Evolutionary conservation across 2,888 invertebrate genomes (phyloP).

Genomic region (Halictus quadricinctus): DNA sequence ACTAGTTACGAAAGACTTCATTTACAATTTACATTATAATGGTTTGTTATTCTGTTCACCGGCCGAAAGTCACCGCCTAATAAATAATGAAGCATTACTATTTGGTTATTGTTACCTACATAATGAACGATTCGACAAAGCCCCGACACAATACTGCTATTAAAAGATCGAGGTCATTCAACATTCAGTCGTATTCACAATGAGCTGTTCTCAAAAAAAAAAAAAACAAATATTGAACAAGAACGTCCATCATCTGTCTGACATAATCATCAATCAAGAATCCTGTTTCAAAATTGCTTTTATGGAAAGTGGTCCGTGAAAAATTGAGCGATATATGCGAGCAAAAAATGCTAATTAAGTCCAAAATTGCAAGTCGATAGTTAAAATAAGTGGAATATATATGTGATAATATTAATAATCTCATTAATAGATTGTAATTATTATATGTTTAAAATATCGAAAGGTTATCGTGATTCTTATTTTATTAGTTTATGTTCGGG

Average conservation of each 20-base stretch:
- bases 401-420: background rate
- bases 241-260: background rate
- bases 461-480: too few relatives aligned
- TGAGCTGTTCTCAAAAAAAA: background rate
- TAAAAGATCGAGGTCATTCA: conserved; percentile 19
- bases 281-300: background rate
- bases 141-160: conserved; percentile 12
- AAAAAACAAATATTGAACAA: background rate
- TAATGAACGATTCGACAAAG: conserved; percentile 8
- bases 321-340: background rate
- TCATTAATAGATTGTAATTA: background rate
- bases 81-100: conserved; percentile 1
- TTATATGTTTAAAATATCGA: background rate
- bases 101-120: background rate
- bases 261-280: conserved; percentile 1
- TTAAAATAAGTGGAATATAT: background rate
- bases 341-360: background rate
- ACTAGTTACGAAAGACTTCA: background rate
- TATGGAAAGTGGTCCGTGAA: conserved; percentile 1
- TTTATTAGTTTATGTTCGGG: background rate
- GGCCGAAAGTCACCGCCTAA: background rate
- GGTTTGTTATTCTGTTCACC: too few relatives aligned
- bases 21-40: background rate
- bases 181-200: conserved; percentile 5
- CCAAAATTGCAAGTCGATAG: background rate